A percentile compares a stretch with the other conserved stretches of the same genome.
Conservation (phyloP, 2,888 invertebrate genomes). For the Drosophila mimica region DNA sequence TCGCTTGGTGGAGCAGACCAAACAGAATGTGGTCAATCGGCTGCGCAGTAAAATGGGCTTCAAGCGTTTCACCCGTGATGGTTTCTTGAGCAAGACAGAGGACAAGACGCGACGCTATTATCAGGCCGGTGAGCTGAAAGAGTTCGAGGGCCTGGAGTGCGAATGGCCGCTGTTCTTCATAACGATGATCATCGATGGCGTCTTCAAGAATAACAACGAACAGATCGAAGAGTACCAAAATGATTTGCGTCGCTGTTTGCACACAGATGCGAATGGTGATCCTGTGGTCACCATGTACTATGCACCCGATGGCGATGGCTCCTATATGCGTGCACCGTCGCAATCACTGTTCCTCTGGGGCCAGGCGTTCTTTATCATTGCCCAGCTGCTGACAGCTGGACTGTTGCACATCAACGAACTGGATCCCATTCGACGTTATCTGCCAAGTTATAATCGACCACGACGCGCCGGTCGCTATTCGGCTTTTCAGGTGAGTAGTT, state of each 20-base stretch:
- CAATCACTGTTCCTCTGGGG: conserved; percentile 95
- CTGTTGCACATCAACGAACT: conserved; percentile 96
- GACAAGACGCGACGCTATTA: conserved; percentile 90
- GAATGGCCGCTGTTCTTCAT: conserved; percentile 99
- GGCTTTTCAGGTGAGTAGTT: conserved; percentile 94
- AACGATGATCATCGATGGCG: conserved; percentile 98
- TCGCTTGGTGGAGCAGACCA: conserved; percentile 93
- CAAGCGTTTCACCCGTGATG: conserved; percentile 97
- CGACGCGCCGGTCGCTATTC: conserved; percentile 96
- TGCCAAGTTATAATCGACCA: conserved; percentile 98
- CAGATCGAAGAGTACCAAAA: conserved; percentile 97
- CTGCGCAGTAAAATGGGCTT: conserved; percentile 96
- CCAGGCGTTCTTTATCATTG: conserved; percentile 97
- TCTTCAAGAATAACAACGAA: conserved; percentile 93
- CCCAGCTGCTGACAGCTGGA: conserved; percentile 95
- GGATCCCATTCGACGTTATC: conserved; percentile 96
- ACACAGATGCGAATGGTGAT: conserved; percentile 94
- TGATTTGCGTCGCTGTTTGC: conserved; percentile 92
- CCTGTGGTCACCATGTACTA: conserved; percentile 97
- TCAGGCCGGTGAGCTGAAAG: conserved; percentile 95
- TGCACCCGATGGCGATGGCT: conserved; percentile 85
- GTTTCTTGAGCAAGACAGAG: conserved; percentile 95
- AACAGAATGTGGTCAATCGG: conserved; percentile 92
- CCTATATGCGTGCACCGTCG: conserved; percentile 84
- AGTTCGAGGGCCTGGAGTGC: conserved; percentile 97